Evolutionary conservation across 2,797 vertebrate species (phyloP).

Genomic region (Eidolon dupreanum): DNA sequence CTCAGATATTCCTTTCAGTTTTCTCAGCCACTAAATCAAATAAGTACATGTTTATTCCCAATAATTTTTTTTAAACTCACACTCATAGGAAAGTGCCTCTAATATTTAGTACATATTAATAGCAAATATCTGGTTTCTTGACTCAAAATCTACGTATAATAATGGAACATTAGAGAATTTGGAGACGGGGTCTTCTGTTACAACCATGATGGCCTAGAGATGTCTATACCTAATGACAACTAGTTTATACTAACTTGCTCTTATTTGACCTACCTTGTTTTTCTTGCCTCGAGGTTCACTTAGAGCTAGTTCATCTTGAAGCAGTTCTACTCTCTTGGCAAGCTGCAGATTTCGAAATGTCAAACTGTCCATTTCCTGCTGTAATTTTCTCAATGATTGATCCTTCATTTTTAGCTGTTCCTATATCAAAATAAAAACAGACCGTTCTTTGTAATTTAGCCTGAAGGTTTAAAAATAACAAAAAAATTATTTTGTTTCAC

Average conservation of each 20-base stretch:
- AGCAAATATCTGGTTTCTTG: neutral
- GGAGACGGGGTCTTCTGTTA: neutral
- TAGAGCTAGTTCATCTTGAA: conserved; percentile 94
- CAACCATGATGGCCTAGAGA: neutral
- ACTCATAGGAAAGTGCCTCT: neutral
- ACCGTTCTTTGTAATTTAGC: conserved; percentile 3
- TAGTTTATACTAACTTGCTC: neutral
- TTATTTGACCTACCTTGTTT: conserved; percentile 89
- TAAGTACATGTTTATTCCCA: neutral
- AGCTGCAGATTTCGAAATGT: conserved; percentile 98
- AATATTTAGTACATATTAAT: neutral
- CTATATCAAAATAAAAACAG: conserved; percentile 83
- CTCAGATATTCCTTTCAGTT: neutral
- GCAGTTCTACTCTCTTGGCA: conserved; percentile 96
- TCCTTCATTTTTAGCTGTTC: conserved; percentile 98
- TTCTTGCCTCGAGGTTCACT: conserved; percentile 94
- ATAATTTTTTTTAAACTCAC: conserved; percentile 21
- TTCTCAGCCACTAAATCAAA: conserved; percentile 25
- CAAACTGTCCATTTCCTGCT: conserved; percentile 99
- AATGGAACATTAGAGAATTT: neutral
- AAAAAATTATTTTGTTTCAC: neutral
- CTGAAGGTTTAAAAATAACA: conserved; percentile 22
- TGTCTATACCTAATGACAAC: neutral
- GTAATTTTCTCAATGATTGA: conserved; percentile 95
- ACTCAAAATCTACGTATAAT: neutral